Evolutionary conservation across 2,113 vertebrate species (phyloP).

Genomic region (Callopanchax toddi): DNA sequence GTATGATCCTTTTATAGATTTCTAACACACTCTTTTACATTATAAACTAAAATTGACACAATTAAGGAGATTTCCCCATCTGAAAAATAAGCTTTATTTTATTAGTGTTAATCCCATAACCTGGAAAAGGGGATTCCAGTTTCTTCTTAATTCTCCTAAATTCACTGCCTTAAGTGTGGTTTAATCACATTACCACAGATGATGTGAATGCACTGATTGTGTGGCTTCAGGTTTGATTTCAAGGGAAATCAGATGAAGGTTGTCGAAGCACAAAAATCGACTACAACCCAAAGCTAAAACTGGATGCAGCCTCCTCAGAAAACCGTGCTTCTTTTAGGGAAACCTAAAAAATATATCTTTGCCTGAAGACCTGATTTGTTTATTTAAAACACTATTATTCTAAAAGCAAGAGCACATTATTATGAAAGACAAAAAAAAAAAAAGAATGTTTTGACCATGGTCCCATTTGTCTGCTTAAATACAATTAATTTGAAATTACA

Average conservation of each 20-base stretch:
- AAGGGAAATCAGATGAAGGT: conserved; percentile 18
- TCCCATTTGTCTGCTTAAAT: not conserved
- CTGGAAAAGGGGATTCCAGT: conserved; percentile 26
- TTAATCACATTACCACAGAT: conserved; percentile 32
- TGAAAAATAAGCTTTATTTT: conserved; percentile 1
- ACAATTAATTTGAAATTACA: not conserved
- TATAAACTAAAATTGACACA: conserved; percentile 7
- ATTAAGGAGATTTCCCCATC: conserved; percentile 10
- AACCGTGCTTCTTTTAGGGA: conserved; percentile 11
- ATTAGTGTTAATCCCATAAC: conserved; percentile 37
- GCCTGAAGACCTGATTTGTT: not conserved
- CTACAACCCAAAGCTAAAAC: conserved; percentile 11
- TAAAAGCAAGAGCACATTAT: not conserved
- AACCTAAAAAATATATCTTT: not conserved
- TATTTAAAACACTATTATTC: conserved; percentile 15
- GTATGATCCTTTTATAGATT: not conserved
- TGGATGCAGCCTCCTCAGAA: not conserved
- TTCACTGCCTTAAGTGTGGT: conserved; percentile 21
- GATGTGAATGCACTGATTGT: conserved; percentile 13
- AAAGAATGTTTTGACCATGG: not conserved
- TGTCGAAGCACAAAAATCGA: conserved; percentile 1
- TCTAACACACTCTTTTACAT: not conserved
- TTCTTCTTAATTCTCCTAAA: conserved; percentile 13
- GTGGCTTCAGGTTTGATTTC: conserved; percentile 18
- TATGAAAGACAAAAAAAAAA: too few relatives aligned